A percentile compares a stretch with the other conserved stretches of the same genome.
Evolutionary conservation across 2,797 vertebrate genomes (phyloP).

Genomic region (Cheirogaleus major): DNA sequence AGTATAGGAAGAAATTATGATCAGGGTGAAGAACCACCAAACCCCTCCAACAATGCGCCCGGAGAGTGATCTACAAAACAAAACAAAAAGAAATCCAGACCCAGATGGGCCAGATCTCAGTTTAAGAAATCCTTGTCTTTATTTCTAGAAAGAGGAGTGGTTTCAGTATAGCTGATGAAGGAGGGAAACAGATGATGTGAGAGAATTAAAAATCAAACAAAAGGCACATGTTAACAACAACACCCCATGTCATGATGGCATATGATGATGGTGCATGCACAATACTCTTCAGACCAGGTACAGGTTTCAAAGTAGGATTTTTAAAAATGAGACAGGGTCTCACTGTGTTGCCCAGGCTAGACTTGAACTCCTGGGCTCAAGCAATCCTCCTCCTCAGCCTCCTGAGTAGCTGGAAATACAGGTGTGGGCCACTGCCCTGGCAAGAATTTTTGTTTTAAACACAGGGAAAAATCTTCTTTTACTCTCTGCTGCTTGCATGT

Average conservation of each 20-base stretch:
- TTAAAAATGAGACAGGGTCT: not conserved
- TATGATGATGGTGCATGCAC: not conserved
- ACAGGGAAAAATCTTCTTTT: not conserved
- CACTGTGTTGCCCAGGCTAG: not conserved
- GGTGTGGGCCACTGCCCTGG: not conserved
- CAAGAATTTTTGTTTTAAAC: not conserved
- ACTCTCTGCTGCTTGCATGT: not conserved
- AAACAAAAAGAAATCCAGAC: constrained; percentile 74
- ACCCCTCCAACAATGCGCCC: constrained; percentile 99
- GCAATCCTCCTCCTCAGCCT: not conserved
- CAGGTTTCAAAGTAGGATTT: not conserved
- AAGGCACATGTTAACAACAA: not conserved
- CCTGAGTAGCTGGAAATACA: not conserved
- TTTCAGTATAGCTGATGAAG: constrained; percentile 32
- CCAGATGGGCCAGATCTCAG: constrained; percentile 51
- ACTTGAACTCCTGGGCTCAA: not conserved
- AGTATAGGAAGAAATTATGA: constrained; percentile 99
- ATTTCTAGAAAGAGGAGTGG: constrained; percentile 46
- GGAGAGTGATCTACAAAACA: constrained; percentile 95
- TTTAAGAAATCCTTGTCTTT: constrained; percentile 19
- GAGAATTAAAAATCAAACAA: constrained; percentile 43
- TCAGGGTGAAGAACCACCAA: constrained; percentile 99
- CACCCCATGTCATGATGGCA: not conserved
- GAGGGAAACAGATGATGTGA: not conserved
- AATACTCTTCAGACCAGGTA: not conserved